phyloP scores from a whole-genome alignment of 1,140 invertebrate genomes.

The Chironomus striatipennis region DNA sequence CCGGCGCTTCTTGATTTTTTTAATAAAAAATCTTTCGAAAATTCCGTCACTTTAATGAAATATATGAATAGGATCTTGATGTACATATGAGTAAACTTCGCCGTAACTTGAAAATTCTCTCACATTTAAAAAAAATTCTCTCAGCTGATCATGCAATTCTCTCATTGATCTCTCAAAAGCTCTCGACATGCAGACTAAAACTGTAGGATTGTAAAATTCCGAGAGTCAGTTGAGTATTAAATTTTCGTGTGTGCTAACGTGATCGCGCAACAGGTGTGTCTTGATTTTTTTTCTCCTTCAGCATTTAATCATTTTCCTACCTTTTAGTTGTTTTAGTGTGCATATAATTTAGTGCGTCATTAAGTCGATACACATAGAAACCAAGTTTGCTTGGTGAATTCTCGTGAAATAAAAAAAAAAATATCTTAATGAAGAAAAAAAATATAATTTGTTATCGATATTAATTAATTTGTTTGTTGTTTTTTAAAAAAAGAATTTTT shows the following conservation, averaged over 20 bases:
- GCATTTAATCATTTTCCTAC: neutral
- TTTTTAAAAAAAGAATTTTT: too few relatives aligned
- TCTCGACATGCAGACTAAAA: too few relatives aligned
- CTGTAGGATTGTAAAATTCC: neutral
- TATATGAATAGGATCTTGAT: too few relatives aligned
- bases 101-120: too few relatives aligned
- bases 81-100: too few relatives aligned
- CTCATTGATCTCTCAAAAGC: neutral
- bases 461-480: neutral
- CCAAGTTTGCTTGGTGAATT: neutral
- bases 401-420: too few relatives aligned
- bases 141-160: neutral
- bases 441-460: neutral
- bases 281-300: constrained; percentile 5
- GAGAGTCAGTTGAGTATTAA: neutral
- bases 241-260: neutral
- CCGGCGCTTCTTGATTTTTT: too few relatives aligned
- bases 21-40: too few relatives aligned
- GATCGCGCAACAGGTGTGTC: constrained; percentile 6
- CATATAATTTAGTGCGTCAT: constrained; percentile 4
- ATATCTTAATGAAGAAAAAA: neutral
- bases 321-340: constrained; percentile 13
- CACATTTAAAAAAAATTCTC: too few relatives aligned
- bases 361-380: neutral
- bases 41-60: too few relatives aligned